phyloP scores from a whole-genome alignment of 35 echinoderm and acorn worm species.

The Lytechinus pictus region DNA sequence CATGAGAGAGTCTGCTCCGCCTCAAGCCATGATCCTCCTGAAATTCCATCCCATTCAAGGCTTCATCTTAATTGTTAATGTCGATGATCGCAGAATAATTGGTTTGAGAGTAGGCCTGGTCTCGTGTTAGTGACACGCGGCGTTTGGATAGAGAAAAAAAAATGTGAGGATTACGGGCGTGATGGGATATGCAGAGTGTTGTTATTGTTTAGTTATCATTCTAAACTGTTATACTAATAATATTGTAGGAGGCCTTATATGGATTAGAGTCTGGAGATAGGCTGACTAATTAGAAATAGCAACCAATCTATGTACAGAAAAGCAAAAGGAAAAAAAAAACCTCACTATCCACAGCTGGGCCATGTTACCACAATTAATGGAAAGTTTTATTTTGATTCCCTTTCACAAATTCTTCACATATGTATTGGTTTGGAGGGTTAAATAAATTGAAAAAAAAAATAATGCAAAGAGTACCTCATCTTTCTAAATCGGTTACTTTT shows the following conservation, averaged over 20 bases:
- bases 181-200: background rate
- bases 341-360: background rate
- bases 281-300: too few relatives aligned
- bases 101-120: slow-evolving; percentile 21
- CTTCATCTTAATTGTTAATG: slow-evolving; percentile 46
- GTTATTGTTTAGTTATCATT: background rate
- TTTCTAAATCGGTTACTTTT: too few relatives aligned
- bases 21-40: background rate
- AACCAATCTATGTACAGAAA: too few relatives aligned
- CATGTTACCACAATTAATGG: background rate
- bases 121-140: slow-evolving; percentile 10
- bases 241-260: too few relatives aligned
- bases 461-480: too few relatives aligned
- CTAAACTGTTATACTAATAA: background rate
- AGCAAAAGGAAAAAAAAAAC: background rate
- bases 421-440: too few relatives aligned
- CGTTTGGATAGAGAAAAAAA: background rate
- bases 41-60: slow-evolving; percentile 28
- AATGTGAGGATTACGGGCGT: background rate
- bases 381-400: background rate
- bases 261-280: too few relatives aligned
- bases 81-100: slow-evolving; percentile 34
- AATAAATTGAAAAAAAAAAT: too few relatives aligned
- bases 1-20: background rate
- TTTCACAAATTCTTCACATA: background rate